These are phyloP conservation scores for Bibio marci DNA, from an alignment of 2,888 invertebrate species.

Conservation along the genomic window DNA sequence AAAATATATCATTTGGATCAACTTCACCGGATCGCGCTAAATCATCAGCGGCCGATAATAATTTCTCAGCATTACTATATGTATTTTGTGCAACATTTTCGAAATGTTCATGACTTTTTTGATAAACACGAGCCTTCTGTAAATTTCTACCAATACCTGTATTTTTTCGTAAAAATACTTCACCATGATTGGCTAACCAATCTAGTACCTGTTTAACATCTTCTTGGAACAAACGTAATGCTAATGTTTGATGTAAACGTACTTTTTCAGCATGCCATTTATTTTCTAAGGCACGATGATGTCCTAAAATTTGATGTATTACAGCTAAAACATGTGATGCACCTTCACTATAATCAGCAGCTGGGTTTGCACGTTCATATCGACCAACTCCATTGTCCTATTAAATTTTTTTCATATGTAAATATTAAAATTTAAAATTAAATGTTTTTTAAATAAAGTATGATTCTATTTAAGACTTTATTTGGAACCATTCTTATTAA, in stretches of 20 bases:
- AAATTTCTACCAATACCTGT: conserved; percentile 92
- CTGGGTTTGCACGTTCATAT: conserved; percentile 43
- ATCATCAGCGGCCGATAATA: conserved; percentile 89
- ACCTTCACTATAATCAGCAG: conserved; percentile 91
- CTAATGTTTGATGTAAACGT: conserved; percentile 84
- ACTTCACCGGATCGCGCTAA: conserved; percentile 91
- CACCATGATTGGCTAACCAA: conserved; percentile 94
- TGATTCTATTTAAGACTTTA: no score
- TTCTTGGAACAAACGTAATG: conserved; percentile 85
- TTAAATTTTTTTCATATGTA: no score
- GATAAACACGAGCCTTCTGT: conserved; percentile 87
- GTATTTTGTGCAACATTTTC: conserved; percentile 97
- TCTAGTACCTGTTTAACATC: conserved; percentile 95
- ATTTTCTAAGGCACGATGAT: conserved; percentile 84
- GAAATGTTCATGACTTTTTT: conserved; percentile 97
- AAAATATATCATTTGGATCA: conserved; percentile 88
- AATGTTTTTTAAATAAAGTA: no score
- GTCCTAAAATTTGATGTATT: conserved; percentile 90
- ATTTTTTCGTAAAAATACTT: conserved; percentile 91
- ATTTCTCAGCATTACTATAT: conserved; percentile 94
- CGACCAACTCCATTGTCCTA: conserved; percentile 26
- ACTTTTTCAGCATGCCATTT: conserved; percentile 91
- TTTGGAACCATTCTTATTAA: no score
- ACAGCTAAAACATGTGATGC: conserved; percentile 92
- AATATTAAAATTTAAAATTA: no score